phyloP scores from a whole-genome alignment of 2,888 invertebrate species.

The Parnassius apollo region DNA sequence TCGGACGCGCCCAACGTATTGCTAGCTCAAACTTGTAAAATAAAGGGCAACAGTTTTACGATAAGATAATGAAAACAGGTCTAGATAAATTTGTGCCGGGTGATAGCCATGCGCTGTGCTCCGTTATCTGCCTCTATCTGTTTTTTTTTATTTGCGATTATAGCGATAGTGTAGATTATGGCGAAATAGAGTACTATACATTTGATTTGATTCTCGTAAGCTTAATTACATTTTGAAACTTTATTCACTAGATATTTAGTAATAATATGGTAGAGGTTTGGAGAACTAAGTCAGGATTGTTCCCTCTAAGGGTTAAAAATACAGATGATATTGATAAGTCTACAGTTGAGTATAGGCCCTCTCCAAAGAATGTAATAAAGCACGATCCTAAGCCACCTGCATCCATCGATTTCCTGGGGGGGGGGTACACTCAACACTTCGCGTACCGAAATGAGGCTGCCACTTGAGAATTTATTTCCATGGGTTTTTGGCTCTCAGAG shows the following conservation, averaged over 20 bases:
- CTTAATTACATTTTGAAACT: not conserved
- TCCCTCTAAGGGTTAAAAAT: no score
- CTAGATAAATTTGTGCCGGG: slow-evolving; percentile 75
- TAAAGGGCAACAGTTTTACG: slow-evolving; percentile 63
- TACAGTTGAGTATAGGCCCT: no score
- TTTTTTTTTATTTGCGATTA: slow-evolving; percentile 70
- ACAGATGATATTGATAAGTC: no score
- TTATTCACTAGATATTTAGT: not conserved
- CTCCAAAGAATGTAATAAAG: no score
- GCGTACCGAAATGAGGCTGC: no score
- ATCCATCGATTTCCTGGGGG: no score
- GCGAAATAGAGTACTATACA: slow-evolving; percentile 28
- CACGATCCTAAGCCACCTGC: no score
- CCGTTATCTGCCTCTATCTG: slow-evolving; percentile 52
- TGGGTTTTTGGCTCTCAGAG: no score
- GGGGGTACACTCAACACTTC: no score
- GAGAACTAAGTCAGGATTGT: no score
- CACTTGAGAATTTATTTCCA: no score
- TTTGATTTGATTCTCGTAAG: slow-evolving; percentile 8
- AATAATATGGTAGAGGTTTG: not conserved
- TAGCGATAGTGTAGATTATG: slow-evolving; percentile 61
- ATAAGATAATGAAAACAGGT: slow-evolving; percentile 80
- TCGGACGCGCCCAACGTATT: slow-evolving; percentile 53
- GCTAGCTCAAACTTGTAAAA: slow-evolving; percentile 56
- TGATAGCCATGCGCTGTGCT: slow-evolving; percentile 52